Percentiles rank a stretch among this genome's conserved stretches.
These are phyloP conservation scores for Coluber constrictor DNA, from an alignment of 2,797 vertebrate species.

Conservation along the genomic window DNA sequence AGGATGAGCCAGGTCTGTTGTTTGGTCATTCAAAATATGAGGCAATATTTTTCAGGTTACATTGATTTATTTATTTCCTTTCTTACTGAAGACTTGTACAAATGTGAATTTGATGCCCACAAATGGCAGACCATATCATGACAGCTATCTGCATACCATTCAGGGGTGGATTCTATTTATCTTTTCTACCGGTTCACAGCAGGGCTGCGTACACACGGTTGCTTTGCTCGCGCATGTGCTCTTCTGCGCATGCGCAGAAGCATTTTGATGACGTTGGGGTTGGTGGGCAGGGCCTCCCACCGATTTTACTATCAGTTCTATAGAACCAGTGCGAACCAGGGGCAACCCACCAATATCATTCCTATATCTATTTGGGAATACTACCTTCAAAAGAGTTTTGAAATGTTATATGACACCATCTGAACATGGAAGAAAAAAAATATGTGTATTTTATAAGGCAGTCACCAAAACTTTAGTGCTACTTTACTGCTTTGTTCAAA, in stretches of 20 bases:
- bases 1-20: not conserved
- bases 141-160: constrained; percentile 1
- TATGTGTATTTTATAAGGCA: constrained; percentile 24
- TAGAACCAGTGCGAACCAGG: too few relatives aligned
- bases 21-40: not conserved
- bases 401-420: constrained; percentile 13
- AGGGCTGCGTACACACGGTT: accelerated
- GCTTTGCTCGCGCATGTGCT: too few relatives aligned
- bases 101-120: not conserved
- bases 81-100: not conserved
- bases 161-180: too few relatives aligned
- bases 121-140: constrained; percentile 9
- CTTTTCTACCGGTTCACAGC: too few relatives aligned
- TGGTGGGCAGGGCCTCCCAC: too few relatives aligned
- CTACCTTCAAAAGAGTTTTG: constrained; percentile 16
- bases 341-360: not conserved
- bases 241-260: too few relatives aligned
- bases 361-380: constrained; percentile 5
- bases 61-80: not conserved
- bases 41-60: not conserved
- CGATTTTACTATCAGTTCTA: too few relatives aligned
- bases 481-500: not conserved
- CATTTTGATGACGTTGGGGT: too few relatives aligned
- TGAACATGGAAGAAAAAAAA: constrained; percentile 16
- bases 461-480: not conserved